Evolutionary conservation across 64 coral and sea anemone species (phyloP).

Genomic region (Montipora efflorescens): DNA sequence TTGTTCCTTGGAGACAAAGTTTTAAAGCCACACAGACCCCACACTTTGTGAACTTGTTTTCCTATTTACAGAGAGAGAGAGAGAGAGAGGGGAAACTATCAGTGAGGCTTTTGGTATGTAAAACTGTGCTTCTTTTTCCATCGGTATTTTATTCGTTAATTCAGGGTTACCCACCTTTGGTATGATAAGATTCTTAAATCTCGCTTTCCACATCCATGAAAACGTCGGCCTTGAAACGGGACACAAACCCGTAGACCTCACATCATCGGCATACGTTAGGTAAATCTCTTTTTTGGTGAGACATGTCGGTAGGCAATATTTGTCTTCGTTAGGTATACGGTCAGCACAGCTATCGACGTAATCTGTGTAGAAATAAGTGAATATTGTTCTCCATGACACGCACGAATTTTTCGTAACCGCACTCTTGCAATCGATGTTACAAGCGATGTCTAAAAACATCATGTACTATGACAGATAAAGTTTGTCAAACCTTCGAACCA

Average conservation of each 20-base stretch:
- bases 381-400: not conserved
- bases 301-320: slow-evolving; percentile 22
- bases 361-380: not conserved
- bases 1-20: not conserved
- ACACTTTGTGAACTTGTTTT: slow-evolving; percentile 71
- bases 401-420: slow-evolving; percentile 17
- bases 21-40: slow-evolving; percentile 25
- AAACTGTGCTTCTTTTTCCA: not conserved
- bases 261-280: not conserved
- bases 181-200: slow-evolving; percentile 29
- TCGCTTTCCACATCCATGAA: slow-evolving; percentile 25
- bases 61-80: slow-evolving; percentile 1
- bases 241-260: not conserved
- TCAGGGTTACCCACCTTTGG: slow-evolving; percentile 35
- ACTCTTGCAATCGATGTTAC: slow-evolving; percentile 24
- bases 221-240: slow-evolving; percentile 12
- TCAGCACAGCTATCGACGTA: slow-evolving; percentile 24
- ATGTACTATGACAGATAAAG: not conserved
- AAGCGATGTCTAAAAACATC: not conserved
- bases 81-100: too few species aligned
- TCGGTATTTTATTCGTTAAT: not conserved
- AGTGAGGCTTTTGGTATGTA: too few species aligned
- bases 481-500: too few species aligned
- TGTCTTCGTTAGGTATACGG: slow-evolving; percentile 37
- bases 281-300: slow-evolving; percentile 37